phyloP scores from a whole-genome alignment of 1,140 invertebrate species.

The Penaeus japonicus region DNA sequence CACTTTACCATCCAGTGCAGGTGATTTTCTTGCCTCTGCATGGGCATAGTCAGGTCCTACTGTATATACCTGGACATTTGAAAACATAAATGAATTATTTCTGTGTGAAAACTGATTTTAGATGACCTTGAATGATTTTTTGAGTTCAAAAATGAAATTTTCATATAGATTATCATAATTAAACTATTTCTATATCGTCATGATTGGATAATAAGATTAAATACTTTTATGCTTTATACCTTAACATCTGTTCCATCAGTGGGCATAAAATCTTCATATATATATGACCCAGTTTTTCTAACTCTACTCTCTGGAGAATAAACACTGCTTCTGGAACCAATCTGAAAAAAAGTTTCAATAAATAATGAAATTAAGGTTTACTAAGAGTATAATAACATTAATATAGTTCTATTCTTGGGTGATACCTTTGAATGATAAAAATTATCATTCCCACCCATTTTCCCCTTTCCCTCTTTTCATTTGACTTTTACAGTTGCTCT shows the following conservation, averaged over 20 bases:
- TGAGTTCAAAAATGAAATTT: background rate
- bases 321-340: conserved; percentile 96
- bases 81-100: background rate
- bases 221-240: conserved; percentile 64
- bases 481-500: too few relatives aligned
- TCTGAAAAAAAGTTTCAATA: conserved; percentile 70
- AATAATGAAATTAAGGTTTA: conserved; percentile 4
- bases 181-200: background rate
- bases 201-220: background rate
- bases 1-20: conserved; percentile 97
- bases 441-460: too few relatives aligned
- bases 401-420: too few relatives aligned
- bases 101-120: background rate
- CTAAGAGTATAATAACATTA: too few relatives aligned
- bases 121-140: background rate
- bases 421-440: too few relatives aligned
- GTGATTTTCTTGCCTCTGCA: conserved; percentile 98
- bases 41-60: conserved; percentile 99
- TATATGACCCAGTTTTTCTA: conserved; percentile 96
- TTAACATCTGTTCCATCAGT: conserved; percentile 97
- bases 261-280: conserved; percentile 99
- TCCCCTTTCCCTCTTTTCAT: too few relatives aligned
- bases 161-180: background rate
- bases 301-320: conserved; percentile 97
- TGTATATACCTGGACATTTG: conserved; percentile 78